Base-by-base conservation (phyloP, 2,113 vertebrate genomes). In the Dasyornis broadbenti region DNA sequence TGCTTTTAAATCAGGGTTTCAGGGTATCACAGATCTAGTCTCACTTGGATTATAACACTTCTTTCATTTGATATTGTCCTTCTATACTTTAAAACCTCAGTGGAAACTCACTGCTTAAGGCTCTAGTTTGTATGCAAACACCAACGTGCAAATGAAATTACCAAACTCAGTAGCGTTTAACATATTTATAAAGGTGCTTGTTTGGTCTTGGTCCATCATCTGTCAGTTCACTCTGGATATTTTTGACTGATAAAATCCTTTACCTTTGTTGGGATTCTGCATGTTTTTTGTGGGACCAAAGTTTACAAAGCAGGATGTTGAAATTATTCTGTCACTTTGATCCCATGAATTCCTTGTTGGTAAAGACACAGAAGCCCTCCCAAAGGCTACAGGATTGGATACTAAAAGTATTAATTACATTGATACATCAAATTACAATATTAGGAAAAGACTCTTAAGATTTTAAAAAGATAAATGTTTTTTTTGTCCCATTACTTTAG, bases 41-140 rank as follows among this genome's bases (percentile, higher is more conserved):
- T 87, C 68, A n/a, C 23, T 70, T 85, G 61, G 37, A 39, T 87
- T 94, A 24, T 90, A 82, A 82, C 45, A 57, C n/a, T 93, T 85
- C 37, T 65, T 18, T 80, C 13, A 37, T 82, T 91, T 92, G 26
- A 10, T 60, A 28, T 77, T 69, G 82, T 33, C 44, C 40, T 89
- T 80, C 42, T 64, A 0, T 86, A 14, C 39, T 68, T 64, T 53
- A 78, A 91, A 77, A 40, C 59, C 35, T 78, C 64, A 60, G 40
- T 40, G 56, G 79, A 82, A 66, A 35, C 39, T 22, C 23, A 44
- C 39, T 82, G 18, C 73, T 57, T 49, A 44, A 68, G 57, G n/a
- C 24, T 79, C 4, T 33, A 19, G 27, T 86, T 81, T 7, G 1
- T 54, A 28, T 72, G 73, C 53, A 71, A 17, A 80, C 21, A 40